These are phyloP conservation scores for Coracias cyanogaster DNA, from an alignment of 2,797 vertebrate genomes.

Conservation along the genomic window DNA sequence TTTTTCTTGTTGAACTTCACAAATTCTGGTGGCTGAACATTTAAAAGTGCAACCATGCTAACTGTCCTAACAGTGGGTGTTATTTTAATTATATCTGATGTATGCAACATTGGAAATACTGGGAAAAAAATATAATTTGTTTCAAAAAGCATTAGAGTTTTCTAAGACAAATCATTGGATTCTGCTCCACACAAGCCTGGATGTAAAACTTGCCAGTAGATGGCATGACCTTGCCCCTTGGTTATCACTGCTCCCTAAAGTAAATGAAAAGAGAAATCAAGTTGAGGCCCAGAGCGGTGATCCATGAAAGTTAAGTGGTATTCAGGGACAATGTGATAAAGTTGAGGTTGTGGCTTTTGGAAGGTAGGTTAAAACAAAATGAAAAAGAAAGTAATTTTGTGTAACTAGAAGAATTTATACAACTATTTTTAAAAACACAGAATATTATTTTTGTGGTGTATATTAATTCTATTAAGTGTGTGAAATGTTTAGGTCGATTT, in stretches of 20 bases:
- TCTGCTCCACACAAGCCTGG: background rate
- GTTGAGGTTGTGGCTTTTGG: background rate
- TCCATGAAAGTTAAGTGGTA: constrained; percentile 51
- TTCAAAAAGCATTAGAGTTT: background rate
- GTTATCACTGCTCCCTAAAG: background rate
- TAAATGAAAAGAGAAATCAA: constrained; percentile 36
- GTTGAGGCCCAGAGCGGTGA: background rate
- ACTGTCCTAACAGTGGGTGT: background rate
- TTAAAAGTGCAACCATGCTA: background rate
- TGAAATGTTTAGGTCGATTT: background rate
- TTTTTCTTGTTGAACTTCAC: background rate
- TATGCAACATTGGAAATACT: background rate
- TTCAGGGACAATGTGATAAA: constrained; percentile 15
- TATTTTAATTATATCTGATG: background rate
- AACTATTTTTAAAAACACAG: background rate
- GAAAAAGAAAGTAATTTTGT: background rate
- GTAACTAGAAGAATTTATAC: background rate
- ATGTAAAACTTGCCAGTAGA: background rate
- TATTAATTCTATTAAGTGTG: background rate
- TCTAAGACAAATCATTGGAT: background rate
- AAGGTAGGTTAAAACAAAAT: constrained; percentile 3
- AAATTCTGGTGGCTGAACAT: background rate
- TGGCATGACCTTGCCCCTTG: background rate
- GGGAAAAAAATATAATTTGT: background rate
- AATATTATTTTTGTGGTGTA: background rate